phyloP scores from a whole-genome alignment of 2,888 invertebrate genomes.

The Caradrina kadenii region DNA sequence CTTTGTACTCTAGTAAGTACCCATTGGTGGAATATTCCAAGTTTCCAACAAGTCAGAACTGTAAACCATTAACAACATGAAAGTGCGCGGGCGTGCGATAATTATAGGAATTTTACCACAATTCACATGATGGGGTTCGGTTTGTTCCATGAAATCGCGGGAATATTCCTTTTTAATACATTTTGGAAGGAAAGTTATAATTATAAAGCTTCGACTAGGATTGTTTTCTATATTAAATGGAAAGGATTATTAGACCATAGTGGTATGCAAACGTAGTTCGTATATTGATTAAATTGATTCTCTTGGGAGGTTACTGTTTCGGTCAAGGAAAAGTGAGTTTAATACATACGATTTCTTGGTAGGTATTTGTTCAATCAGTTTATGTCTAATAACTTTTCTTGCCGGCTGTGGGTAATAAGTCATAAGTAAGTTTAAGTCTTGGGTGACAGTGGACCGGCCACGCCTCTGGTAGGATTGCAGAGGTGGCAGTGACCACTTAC shows the following conservation, averaged over 20 bases:
- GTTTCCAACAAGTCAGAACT: slow-evolving; percentile 32
- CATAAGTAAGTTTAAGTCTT: too few species aligned
- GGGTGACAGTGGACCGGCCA: too few species aligned
- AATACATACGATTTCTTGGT: slow-evolving; percentile 9
- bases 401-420: too few species aligned
- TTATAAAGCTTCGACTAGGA: slow-evolving; percentile 7
- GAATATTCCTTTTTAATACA: slow-evolving; percentile 45
- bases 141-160: slow-evolving; percentile 14
- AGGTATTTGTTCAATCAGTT: slow-evolving; percentile 14
- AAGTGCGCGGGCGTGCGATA: slow-evolving; percentile 25
- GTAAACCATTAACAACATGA: slow-evolving; percentile 39
- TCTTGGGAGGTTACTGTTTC: slow-evolving; percentile 15
- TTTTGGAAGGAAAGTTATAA: slow-evolving; percentile 16
- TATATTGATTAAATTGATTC: slow-evolving; percentile 14
- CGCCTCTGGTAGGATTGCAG: too few species aligned
- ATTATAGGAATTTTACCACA: slow-evolving; percentile 56
- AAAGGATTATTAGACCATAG: slow-evolving; percentile 7
- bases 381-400: too few species aligned
- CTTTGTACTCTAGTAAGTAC: neutral
- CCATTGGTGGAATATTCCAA: slow-evolving; percentile 34
- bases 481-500: too few species aligned
- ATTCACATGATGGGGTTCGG: slow-evolving; percentile 36
- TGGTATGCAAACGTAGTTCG: slow-evolving; percentile 10
- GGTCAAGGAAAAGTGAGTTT: slow-evolving; percentile 22
- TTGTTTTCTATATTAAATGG: slow-evolving; percentile 22